These are phyloP conservation scores for Stegana nigrithorax DNA, from an alignment of 2,888 invertebrate genomes.

Conservation along the genomic window DNA sequence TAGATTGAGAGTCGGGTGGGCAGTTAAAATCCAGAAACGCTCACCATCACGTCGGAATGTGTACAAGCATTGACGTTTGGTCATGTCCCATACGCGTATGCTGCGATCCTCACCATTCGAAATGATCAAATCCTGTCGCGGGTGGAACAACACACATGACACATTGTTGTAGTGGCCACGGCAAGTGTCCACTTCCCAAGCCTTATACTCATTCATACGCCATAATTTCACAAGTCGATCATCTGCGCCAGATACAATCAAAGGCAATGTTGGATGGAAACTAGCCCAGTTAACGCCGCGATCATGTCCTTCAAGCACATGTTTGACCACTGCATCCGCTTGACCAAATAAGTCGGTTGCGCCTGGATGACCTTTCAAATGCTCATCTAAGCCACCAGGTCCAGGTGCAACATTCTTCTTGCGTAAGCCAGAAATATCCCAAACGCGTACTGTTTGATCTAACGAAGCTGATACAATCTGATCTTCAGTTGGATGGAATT, in stretches of 20 bases:
- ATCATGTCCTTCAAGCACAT: constrained; percentile 93
- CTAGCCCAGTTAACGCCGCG: constrained; percentile 99
- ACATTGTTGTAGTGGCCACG: constrained; percentile 99
- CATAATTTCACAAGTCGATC: constrained; percentile 97
- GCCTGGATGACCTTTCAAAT: constrained; percentile 83
- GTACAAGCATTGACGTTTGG: constrained; percentile 90
- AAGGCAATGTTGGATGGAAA: constrained; percentile 93
- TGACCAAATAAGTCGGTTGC: constrained; percentile 95
- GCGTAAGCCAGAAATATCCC: constrained; percentile 96
- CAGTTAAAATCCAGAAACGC: constrained; percentile 96
- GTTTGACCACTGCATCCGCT: constrained; percentile 92
- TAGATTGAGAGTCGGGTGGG: constrained; percentile 94
- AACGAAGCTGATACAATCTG: constrained; percentile 96
- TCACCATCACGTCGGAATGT: constrained; percentile 96
- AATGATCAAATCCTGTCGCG: constrained; percentile 94
- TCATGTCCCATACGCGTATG: constrained; percentile 99
- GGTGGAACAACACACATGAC: constrained; percentile 96
- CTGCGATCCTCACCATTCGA: constrained; percentile 98
- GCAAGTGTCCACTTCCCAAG: constrained; percentile 99
- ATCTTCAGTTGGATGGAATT: constrained; percentile 97
- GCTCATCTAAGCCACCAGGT: constrained; percentile 89
- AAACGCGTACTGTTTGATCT: constrained; percentile 97
- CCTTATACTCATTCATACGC: constrained; percentile 99
- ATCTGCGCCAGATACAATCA: constrained; percentile 98
- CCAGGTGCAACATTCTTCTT: constrained; percentile 99